Conservation (phyloP, 2,797 vertebrate genomes). For the Rhadinocentrus ornatus region DNA sequence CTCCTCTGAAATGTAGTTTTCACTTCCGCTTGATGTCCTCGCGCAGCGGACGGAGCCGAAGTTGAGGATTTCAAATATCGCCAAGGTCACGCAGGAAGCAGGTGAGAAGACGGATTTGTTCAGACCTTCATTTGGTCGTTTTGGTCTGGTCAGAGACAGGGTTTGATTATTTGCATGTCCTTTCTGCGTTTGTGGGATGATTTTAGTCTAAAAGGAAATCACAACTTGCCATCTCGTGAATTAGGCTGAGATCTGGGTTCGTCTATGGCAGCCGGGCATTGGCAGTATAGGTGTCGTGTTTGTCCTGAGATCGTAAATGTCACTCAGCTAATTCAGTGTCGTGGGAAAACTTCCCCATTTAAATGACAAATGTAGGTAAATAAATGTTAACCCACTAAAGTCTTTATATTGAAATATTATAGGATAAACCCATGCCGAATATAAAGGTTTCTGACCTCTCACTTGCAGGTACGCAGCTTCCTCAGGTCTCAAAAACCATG, state of each 20-base stretch:
- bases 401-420: neutral
- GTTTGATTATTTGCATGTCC: neutral
- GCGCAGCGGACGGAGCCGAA: conserved; percentile 6
- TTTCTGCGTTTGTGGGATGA: no score
- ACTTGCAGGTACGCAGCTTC: conserved; percentile 51
- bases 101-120: neutral
- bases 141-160: neutral
- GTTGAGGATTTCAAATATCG: conserved; percentile 13
- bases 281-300: conserved; percentile 17
- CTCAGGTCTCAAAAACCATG: conserved; percentile 60
- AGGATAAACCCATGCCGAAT: neutral
- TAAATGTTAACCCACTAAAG: no score
- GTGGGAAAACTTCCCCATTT: neutral
- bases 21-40: conserved; percentile 39
- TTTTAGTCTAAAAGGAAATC: neutral
- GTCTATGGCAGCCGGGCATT: neutral
- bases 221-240: neutral
- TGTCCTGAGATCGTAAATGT: conserved; percentile 58
- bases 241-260: neutral
- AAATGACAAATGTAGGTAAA: neutral
- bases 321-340: conserved; percentile 5
- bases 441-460: conserved; percentile 4
- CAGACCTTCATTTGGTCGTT: neutral
- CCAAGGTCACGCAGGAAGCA: conserved; percentile 46
- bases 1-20: conserved; percentile 15